These are phyloP conservation scores for Leptopilina drosophilae DNA, from an alignment of 2,888 invertebrate genomes.

Conservation along the genomic window DNA sequence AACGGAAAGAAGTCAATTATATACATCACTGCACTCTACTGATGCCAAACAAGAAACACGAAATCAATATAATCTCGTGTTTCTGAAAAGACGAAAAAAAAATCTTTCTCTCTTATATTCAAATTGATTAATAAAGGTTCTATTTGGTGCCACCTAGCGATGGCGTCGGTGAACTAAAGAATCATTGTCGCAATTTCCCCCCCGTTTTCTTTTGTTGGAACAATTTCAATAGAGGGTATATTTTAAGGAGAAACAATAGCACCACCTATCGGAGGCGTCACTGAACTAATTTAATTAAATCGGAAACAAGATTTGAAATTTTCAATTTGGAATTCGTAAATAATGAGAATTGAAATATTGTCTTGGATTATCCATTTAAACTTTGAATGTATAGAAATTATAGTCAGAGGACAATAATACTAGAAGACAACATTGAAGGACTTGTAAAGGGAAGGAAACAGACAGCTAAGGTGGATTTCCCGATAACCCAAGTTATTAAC, in stretches of 20 bases:
- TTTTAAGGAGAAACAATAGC: too few species aligned
- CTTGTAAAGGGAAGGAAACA: constrained; percentile 48
- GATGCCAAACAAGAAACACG: background rate
- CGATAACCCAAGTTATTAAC: constrained; percentile 76
- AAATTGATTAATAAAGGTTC: too few species aligned
- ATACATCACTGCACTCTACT: background rate
- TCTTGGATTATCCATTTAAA: constrained; percentile 12
- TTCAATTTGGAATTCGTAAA: background rate
- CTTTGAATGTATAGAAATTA: background rate
- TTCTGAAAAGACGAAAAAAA: too few species aligned
- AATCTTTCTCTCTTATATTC: too few species aligned
- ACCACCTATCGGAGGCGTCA: too few species aligned
- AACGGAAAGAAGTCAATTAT: constrained; percentile 21
- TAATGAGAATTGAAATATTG: background rate
- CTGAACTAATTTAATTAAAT: background rate
- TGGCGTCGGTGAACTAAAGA: background rate
- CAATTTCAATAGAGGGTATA: too few species aligned
- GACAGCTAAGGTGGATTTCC: constrained; percentile 70
- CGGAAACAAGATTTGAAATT: too few species aligned
- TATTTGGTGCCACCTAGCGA: background rate
- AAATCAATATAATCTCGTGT: background rate
- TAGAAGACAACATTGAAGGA: constrained; percentile 33
- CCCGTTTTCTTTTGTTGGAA: too few species aligned
- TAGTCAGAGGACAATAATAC: constrained; percentile 15
- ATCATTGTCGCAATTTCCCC: too few species aligned